Conservation (phyloP, 2,113 vertebrate species). For the Colossoma macropomum region DNA sequence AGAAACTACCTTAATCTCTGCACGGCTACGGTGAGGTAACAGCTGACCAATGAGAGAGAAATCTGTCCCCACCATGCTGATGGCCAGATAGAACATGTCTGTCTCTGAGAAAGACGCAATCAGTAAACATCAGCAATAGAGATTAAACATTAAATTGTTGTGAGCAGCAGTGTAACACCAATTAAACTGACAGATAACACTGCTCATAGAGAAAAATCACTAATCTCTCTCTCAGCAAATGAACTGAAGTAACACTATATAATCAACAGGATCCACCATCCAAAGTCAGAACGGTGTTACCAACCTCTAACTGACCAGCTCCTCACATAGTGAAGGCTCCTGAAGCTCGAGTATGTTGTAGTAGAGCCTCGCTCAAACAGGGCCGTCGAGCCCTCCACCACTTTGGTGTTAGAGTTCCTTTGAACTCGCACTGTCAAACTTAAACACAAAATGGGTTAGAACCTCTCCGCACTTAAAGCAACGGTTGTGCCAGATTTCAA, state of each 20-base stretch:
- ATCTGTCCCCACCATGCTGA: conserved; percentile 91
- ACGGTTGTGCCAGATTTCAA: no score
- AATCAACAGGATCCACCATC: no score
- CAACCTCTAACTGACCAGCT: conserved; percentile 86
- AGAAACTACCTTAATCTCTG: conserved; percentile 85
- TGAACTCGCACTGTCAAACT: conserved; percentile 88
- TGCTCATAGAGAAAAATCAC: no score
- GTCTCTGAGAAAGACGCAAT: conserved; percentile 77
- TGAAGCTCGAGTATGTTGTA: conserved; percentile 87
- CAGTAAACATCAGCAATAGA: neutral
- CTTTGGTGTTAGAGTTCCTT: conserved; percentile 79
- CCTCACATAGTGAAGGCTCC: conserved; percentile 80
- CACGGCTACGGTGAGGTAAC: conserved; percentile 84
- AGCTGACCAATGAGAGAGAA: conserved; percentile 87
- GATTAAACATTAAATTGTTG: no score
- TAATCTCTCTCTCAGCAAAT: no score
- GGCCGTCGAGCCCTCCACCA: conserved; percentile 83
- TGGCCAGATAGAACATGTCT: conserved; percentile 89
- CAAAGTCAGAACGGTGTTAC: no score
- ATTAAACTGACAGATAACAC: neutral
- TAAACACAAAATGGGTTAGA: conserved; percentile 23
- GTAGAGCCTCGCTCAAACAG: conserved; percentile 88
- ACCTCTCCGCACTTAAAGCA: neutral
- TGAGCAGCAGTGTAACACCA: neutral
- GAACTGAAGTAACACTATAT: no score